Base-by-base conservation (phyloP, 2,113 vertebrate genomes). In the Periophthalmodon schlosseri region DNA sequence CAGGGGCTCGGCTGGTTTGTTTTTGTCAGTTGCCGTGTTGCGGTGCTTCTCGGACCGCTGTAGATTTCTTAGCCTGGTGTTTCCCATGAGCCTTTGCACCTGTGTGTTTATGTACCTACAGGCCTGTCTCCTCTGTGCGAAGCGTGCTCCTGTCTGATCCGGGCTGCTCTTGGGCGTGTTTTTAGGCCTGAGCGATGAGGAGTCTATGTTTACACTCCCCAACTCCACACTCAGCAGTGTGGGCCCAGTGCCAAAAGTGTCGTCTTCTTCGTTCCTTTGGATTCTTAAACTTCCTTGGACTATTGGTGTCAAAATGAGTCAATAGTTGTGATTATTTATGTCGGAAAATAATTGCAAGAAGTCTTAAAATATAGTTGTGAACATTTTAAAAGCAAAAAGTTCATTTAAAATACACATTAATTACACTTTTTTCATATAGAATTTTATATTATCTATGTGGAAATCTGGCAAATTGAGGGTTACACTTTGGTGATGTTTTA, bases 171-270 rank as follows among this genome's bases (percentile, higher is more conserved):
- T 64, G 66, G 56, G 73, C 74, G 76, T 77, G 70, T 77, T 86
- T 57, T 75, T 78, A 74, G 20, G 75, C 70, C 75, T 84, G 86
- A 91, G 73, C 87, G 83, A 92, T 89, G 83, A 88, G 88, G 84
- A 91, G 92, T 91, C 87, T 90, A 86, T 91, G 88, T 91, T 93
- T 91, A 84, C 90, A 83, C 89, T 88, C 86, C 78, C 65, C 87
- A 69, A 39, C 74, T 36, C 28, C 78, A 71, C 79, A 20, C 68
- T 77, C 75, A 77, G 76, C 71, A 85, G 74, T 65, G 67, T 60
- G 67, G 82, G 85, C 83, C 44, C 74, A 67, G 61, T 12, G 67
- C 84, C 84, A 76, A 68, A 66, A 56, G 84, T 77, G 67, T 47
- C 18, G 68, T 74, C 61, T 73, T 72, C 64, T 73, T 74, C 28